Evolutionary conservation across 2,113 vertebrate genomes (phyloP).

Genomic region (Takifugu flavidus): DNA sequence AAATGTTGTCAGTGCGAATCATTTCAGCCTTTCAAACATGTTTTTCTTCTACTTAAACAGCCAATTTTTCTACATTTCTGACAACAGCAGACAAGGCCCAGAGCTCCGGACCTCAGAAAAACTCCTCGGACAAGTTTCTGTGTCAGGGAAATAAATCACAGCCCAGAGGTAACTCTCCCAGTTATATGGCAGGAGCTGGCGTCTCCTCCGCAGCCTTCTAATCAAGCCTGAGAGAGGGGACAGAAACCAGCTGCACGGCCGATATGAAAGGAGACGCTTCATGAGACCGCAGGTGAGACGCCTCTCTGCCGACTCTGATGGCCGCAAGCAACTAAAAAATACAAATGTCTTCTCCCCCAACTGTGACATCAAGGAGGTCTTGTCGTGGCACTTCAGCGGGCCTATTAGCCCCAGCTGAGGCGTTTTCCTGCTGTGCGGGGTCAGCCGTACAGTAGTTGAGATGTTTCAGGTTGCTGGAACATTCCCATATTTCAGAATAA

Average conservation of each 20-base stretch:
- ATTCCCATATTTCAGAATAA: constrained; percentile 36
- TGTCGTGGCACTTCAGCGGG: constrained; percentile 2
- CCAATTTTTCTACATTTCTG: neutral
- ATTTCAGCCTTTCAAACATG: too few relatives aligned
- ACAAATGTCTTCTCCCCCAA: neutral
- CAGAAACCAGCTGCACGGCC: constrained; percentile 54
- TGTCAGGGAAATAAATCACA: constrained; percentile 53
- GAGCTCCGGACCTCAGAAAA: neutral
- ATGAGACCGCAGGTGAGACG: constrained; percentile 66
- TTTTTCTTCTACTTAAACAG: neutral
- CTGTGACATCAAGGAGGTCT: neutral
- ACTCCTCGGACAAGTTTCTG: constrained; percentile 16
- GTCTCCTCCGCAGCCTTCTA: constrained; percentile 44
- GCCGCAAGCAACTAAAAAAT: constrained; percentile 1
- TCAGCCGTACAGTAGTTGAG: constrained; percentile 42
- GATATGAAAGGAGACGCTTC: constrained; percentile 54
- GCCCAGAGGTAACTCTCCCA: constrained; percentile 24
- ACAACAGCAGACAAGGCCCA: neutral
- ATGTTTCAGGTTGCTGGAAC: constrained; percentile 26
- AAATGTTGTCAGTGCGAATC: too few relatives aligned
- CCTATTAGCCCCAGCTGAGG: neutral
- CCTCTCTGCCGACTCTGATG: constrained; percentile 23
- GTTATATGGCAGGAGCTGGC: neutral
- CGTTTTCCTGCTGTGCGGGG: neutral
- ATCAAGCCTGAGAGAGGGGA: constrained; percentile 44